Conservation (phyloP, 2,113 vertebrate genomes). For the Halcyon malimbica region DNA sequence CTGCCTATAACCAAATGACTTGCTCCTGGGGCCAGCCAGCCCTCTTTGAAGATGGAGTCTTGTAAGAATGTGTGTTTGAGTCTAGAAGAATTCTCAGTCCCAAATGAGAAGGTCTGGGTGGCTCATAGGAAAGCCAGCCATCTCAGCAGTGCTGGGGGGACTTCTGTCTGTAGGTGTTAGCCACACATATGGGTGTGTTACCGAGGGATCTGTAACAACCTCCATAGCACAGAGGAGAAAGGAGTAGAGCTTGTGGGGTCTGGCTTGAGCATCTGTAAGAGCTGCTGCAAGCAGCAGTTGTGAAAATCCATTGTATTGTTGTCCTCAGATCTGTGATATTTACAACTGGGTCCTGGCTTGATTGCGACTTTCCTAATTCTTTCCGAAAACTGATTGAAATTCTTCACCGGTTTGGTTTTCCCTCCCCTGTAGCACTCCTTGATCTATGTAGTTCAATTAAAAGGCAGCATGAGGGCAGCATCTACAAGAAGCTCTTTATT, state of each 20-base stretch:
- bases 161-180: accelerated
- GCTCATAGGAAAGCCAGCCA: not conserved
- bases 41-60: not conserved
- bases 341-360: not conserved
- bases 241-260: not conserved
- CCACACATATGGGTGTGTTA: not conserved
- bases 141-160: not conserved
- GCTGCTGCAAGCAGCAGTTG: not conserved
- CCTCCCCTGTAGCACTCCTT: not conserved
- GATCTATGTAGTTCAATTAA: conserved; percentile 69
- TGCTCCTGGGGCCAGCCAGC: not conserved
- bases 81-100: not conserved
- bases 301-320: not conserved
- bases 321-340: not conserved
- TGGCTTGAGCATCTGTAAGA: not conserved
- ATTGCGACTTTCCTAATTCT: not conserved
- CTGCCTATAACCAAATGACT: not conserved
- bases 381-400: not conserved
- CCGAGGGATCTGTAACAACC: not conserved
- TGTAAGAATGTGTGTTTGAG: not conserved
- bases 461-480: conserved; percentile 69
- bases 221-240: accelerated
- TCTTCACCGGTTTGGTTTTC: not conserved
- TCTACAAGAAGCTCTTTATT: conserved; percentile 64
- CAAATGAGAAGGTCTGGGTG: not conserved